Evolutionary conservation across 1,140 invertebrate species (phyloP).

Genomic region (Zaprionus inermis): DNA sequence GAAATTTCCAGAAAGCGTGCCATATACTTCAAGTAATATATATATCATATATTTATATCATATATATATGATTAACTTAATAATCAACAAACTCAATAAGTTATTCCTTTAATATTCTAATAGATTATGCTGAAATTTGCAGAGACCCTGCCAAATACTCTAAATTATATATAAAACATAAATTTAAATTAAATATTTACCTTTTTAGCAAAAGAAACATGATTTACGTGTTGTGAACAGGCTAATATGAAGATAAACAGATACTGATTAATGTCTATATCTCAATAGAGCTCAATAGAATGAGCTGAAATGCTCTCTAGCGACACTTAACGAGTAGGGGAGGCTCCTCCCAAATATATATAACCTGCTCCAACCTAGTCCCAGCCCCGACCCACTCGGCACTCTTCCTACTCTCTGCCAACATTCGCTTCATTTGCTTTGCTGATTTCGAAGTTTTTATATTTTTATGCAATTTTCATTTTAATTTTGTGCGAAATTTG

Average conservation of each 20-base stretch:
- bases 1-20: background rate
- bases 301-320: background rate
- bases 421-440: conserved; percentile 66
- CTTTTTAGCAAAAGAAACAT: too few relatives aligned
- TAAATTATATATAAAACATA: too few relatives aligned
- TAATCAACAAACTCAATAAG: too few relatives aligned
- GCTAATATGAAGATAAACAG: background rate
- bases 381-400: background rate
- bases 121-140: too few relatives aligned
- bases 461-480: conserved; percentile 70
- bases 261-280: background rate
- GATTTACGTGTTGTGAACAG: background rate
- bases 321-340: background rate
- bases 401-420: background rate
- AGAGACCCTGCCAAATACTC: too few relatives aligned
- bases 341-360: background rate
- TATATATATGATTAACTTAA: too few relatives aligned
- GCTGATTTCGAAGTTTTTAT: conserved; percentile 73
- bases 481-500: conserved; percentile 60
- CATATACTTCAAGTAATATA: background rate
- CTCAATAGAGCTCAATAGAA: too few relatives aligned
- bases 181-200: too few relatives aligned
- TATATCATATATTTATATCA: too few relatives aligned
- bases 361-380: too few relatives aligned
- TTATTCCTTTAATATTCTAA: too few relatives aligned